These are phyloP conservation scores for Siniperca knerii DNA, from an alignment of 2,113 vertebrate genomes.

Conservation along the genomic window DNA sequence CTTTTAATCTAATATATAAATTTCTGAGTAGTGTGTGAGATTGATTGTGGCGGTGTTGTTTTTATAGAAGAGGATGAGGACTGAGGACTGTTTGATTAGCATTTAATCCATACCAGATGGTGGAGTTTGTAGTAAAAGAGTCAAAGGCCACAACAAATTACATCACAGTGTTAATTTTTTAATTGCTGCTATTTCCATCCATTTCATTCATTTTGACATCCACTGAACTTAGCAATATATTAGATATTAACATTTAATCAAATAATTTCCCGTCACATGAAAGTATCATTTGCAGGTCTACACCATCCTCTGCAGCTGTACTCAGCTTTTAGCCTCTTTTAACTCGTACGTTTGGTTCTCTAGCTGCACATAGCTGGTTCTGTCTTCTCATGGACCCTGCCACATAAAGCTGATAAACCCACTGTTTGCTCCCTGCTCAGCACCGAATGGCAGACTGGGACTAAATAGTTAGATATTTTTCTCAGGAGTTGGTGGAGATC, in stretches of 20 bases:
- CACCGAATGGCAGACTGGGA: background rate
- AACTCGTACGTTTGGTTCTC: too few relatives aligned
- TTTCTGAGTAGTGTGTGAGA: too few relatives aligned
- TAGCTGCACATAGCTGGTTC: background rate
- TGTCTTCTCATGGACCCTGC: background rate
- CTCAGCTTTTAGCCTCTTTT: background rate
- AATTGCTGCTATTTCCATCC: background rate
- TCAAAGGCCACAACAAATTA: background rate
- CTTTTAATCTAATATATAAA: too few relatives aligned
- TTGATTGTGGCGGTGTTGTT: too few relatives aligned
- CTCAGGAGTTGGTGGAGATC: background rate
- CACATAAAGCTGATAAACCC: background rate
- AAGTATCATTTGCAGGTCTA: background rate
- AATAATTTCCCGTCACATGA: background rate
- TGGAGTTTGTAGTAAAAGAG: background rate
- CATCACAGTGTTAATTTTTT: background rate
- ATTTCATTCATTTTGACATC: background rate
- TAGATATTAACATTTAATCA: too few relatives aligned
- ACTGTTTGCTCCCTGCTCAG: background rate
- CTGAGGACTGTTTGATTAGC: background rate
- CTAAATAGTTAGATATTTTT: background rate
- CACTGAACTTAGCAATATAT: background rate
- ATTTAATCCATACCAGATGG: slow-evolving; percentile 18
- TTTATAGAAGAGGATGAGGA: too few relatives aligned
- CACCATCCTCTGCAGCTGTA: background rate